Evolutionary conservation across 2,888 invertebrate genomes (phyloP).

Genomic region (Lymantria dispar): DNA sequence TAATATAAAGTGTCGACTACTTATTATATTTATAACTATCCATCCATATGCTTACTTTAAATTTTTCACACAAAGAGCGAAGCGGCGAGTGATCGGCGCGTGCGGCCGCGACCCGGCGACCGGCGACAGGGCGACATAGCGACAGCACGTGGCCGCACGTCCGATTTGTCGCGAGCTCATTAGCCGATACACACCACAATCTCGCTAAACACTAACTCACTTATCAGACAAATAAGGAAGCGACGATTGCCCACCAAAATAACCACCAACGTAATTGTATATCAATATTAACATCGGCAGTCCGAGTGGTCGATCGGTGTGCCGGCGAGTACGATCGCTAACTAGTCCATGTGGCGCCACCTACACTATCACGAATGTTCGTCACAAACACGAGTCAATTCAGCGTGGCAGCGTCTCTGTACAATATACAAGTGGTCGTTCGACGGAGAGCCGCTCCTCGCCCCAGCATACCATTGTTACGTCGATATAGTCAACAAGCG

Average conservation of each 20-base stretch:
- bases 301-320: constrained; percentile 28
- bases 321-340: neutral
- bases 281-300: constrained; percentile 4
- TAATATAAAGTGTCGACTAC: constrained; percentile 83
- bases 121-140: constrained; percentile 17
- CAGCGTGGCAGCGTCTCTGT: constrained; percentile 43
- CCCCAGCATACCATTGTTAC: constrained; percentile 68
- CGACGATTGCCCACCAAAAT: constrained; percentile 69
- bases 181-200: constrained; percentile 61
- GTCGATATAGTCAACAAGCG: constrained; percentile 59
- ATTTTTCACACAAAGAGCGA: constrained; percentile 77
- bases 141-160: constrained; percentile 21
- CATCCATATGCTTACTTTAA: constrained; percentile 74
- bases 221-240: constrained; percentile 70
- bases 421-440: constrained; percentile 33
- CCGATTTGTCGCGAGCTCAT: constrained; percentile 25
- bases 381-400: constrained; percentile 44
- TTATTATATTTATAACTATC: constrained; percentile 79
- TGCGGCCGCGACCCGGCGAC: constrained; percentile 8
- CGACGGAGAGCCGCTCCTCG: constrained; percentile 38
- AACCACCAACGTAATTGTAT: constrained; percentile 58
- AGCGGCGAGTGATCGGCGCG: constrained; percentile 38
- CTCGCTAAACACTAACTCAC: constrained; percentile 67
- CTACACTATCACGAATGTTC: constrained; percentile 29
- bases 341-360: constrained; percentile 25